Evolutionary conservation across 2,888 invertebrate genomes (phyloP).

Genomic region (Lochmaea crataegi): DNA sequence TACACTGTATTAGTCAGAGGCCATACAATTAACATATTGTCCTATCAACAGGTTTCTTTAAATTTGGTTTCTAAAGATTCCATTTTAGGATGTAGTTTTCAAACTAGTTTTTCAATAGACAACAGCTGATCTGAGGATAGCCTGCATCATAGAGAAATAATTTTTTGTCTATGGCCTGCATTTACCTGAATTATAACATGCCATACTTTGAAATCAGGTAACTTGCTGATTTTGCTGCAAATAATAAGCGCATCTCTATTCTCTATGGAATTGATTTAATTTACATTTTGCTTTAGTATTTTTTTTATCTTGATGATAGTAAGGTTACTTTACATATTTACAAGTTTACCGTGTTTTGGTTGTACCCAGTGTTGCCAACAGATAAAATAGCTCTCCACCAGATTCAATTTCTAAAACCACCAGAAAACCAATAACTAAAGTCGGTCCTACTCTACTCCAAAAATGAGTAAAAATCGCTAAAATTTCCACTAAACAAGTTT

Average conservation of each 20-base stretch:
- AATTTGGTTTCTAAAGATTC: background rate
- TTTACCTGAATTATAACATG: background rate
- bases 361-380: no score
- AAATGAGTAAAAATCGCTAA: no score
- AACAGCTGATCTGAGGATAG: background rate
- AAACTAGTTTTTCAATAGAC: background rate
- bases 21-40: background rate
- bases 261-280: background rate
- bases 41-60: background rate
- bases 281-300: background rate
- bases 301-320: no score
- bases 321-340: no score
- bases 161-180: background rate
- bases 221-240: background rate
- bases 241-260: background rate
- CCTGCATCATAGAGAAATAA: no score
- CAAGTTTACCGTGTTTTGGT: no score
- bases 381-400: no score
- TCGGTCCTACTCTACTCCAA: no score
- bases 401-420: no score
- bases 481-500: no score
- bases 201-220: background rate
- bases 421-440: no score
- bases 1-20: background rate
- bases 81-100: background rate